Evolutionary conservation across 2,797 vertebrate genomes (phyloP), one percentile per base, ranked within the genome.

Genomic region (Sebastes baramenuke): DNA sequence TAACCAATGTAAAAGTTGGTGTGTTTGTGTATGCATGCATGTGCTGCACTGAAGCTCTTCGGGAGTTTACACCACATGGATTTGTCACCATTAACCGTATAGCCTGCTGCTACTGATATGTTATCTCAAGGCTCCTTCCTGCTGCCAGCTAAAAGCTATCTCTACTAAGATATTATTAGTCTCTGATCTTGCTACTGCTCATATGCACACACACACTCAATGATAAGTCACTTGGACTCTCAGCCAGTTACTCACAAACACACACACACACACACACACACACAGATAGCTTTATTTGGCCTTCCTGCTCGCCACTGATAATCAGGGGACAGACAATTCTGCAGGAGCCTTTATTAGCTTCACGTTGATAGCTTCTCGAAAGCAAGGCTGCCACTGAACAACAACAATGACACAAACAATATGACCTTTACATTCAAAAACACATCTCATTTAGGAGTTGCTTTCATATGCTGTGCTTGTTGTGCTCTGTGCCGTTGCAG

Each of bases 301-400:
- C 69, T 46, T 79, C 72, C 67, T 78, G 59, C 65, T 66, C 25
- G 4, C 52, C 27, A 0, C 81, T 77, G 84, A 89, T 85, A 82
- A 87, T 89, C 79, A 84, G 69, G 18, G 13, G 10, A 29, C 77
- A 71, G 82, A 90, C 88, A 60, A 70, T 75, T 79, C 71, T 58
- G 62, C 84, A 25, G 80, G 29, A 83, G 81, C 72, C 67, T 75
- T 86, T 87, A 84, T 87, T 85, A 85, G 79, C 82, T 36, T 30
- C 36, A 18, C 5, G 20, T 20, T 76, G 77, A 74, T 70, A 73
- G 66, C 42, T 58, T 62, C 56, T 82, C 2, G 22, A 68, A 36
- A 25, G 27, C 56, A 11, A 49, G n/a, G 65, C 69, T 52, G 59
- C 80, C 24, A 8, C 80, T 20, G 64, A 77, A 52, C 62, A 66